phyloP scores from a whole-genome alignment of 1,140 invertebrate genomes.

The Cephus cinctus region DNA sequence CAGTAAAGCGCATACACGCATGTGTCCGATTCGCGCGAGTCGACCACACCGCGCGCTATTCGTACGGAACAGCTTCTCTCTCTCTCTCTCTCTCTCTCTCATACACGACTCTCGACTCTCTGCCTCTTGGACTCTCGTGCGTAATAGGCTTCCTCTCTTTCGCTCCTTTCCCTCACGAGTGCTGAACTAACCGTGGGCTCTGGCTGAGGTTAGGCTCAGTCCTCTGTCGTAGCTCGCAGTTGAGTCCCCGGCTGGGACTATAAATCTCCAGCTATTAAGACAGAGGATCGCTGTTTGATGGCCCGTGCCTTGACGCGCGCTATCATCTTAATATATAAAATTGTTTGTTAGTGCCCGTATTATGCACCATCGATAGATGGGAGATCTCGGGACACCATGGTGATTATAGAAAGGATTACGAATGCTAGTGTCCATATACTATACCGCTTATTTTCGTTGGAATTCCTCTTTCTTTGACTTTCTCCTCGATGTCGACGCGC shows the following conservation, averaged over 20 bases:
- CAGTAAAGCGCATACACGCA: slow-evolving; percentile 31
- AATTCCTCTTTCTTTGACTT: too few relatives aligned
- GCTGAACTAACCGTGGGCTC: too few relatives aligned
- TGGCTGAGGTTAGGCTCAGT: too few relatives aligned
- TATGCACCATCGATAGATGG: too few relatives aligned
- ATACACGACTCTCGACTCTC: slow-evolving; percentile 19
- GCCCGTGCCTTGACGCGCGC: slow-evolving; percentile 47
- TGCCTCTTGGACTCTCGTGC: slow-evolving; percentile 16
- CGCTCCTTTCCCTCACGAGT: slow-evolving; percentile 7
- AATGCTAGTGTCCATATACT: too few relatives aligned
- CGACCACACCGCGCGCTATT: slow-evolving; percentile 32
- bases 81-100: slow-evolving; percentile 11
- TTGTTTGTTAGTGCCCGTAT: too few relatives aligned
- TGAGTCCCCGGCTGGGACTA: slow-evolving; percentile 29
- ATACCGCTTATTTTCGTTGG: too few relatives aligned
- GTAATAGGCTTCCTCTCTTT: neutral
- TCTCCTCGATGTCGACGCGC: too few relatives aligned
- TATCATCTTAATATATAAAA: slow-evolving; percentile 32
- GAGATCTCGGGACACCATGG: too few relatives aligned
- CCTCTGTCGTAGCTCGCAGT: too few relatives aligned
- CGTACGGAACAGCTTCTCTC: slow-evolving; percentile 1
- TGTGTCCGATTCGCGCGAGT: slow-evolving; percentile 11
- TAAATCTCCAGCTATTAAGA: slow-evolving; percentile 55
- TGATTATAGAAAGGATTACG: too few relatives aligned
- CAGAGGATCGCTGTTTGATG: slow-evolving; percentile 51